Conservation (phyloP, 2,888 invertebrate genomes). For the Trilocha varians region DNA sequence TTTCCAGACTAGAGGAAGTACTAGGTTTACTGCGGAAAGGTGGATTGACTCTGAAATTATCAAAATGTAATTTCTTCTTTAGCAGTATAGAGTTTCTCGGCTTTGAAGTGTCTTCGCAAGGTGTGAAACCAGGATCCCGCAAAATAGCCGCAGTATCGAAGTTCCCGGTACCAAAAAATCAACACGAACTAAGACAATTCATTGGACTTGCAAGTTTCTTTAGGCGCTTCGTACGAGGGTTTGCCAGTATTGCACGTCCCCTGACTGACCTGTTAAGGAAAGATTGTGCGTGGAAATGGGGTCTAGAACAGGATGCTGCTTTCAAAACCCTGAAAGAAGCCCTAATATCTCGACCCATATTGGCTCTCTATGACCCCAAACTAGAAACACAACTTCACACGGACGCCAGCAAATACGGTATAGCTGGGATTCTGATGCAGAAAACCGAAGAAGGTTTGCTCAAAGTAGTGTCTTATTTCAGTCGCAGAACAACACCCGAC, state of each 20-base stretch:
- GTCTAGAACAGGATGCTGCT: neutral
- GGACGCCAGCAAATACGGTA: too few species aligned
- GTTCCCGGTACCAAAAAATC: slow-evolving; percentile 15
- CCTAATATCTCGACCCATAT: too few species aligned
- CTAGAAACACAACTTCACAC: too few species aligned
- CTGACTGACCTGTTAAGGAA: slow-evolving; percentile 13
- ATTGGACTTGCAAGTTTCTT: slow-evolving; percentile 25
- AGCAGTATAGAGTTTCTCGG: slow-evolving; percentile 24
- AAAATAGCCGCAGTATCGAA: slow-evolving; percentile 12
- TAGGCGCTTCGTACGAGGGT: slow-evolving; percentile 21
- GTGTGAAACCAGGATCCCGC: slow-evolving; percentile 17
- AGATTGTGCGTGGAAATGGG: slow-evolving; percentile 13
- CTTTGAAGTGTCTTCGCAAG: slow-evolving; percentile 14
- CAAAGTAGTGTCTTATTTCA: too few species aligned
- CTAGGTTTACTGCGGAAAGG: slow-evolving; percentile 7
- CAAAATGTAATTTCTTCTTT: too few species aligned
- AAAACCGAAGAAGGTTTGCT: too few species aligned
- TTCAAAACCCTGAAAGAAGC: too few species aligned
- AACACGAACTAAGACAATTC: slow-evolving; percentile 21
- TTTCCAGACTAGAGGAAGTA: slow-evolving; percentile 10
- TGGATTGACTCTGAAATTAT: too few species aligned
- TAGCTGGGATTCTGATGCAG: too few species aligned
- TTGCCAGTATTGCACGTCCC: slow-evolving; percentile 18
- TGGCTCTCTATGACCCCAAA: too few species aligned
- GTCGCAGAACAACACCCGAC: too few species aligned